A percentile compares a stretch with the other conserved stretches of the same genome.
These are phyloP conservation scores for Liopterus haemorrhoidalis DNA, from an alignment of 2,888 invertebrate species.

Conservation along the genomic window DNA sequence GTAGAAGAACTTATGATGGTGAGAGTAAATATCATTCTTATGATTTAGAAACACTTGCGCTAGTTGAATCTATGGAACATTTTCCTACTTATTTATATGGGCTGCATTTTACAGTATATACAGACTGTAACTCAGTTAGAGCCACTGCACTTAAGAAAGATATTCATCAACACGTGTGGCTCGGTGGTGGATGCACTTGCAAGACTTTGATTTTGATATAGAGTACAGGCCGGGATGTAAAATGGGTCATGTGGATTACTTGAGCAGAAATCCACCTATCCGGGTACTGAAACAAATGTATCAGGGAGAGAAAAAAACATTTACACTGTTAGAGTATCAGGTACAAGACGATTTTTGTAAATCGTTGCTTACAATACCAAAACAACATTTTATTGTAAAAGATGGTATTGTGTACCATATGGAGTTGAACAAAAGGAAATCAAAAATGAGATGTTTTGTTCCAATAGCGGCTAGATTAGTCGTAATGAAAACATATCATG, in stretches of 20 bases:
- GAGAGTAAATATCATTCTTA: conserved; percentile 17
- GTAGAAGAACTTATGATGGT: conserved; percentile 9
- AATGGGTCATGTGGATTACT: conserved; percentile 27
- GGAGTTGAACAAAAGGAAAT: not conserved
- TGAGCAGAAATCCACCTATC: too few relatives aligned
- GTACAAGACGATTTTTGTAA: conserved; percentile 5
- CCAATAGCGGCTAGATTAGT: conserved; percentile 19
- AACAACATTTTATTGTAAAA: conserved; percentile 2
- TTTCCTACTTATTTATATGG: conserved; percentile 30
- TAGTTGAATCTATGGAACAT: conserved; percentile 27
- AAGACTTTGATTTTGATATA: too few relatives aligned
- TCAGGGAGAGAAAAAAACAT: conserved; percentile 6
- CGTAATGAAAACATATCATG: conserved; percentile 21
- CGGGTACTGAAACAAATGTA: conserved; percentile 11
- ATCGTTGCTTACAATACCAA: not conserved
- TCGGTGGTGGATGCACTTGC: too few relatives aligned
- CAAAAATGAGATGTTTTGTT: conserved; percentile 19
- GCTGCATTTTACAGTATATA: conserved; percentile 23
- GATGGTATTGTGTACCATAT: conserved; percentile 15
- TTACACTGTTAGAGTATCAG: conserved; percentile 10
- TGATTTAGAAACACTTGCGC: conserved; percentile 30
- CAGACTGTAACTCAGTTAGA: conserved; percentile 31
- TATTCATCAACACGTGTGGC: too few relatives aligned
- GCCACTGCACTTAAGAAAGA: conserved; percentile 24
- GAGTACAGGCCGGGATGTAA: too few relatives aligned